Conservation (phyloP, 2,888 invertebrate genomes). For the Bombyx huttoni region DNA sequence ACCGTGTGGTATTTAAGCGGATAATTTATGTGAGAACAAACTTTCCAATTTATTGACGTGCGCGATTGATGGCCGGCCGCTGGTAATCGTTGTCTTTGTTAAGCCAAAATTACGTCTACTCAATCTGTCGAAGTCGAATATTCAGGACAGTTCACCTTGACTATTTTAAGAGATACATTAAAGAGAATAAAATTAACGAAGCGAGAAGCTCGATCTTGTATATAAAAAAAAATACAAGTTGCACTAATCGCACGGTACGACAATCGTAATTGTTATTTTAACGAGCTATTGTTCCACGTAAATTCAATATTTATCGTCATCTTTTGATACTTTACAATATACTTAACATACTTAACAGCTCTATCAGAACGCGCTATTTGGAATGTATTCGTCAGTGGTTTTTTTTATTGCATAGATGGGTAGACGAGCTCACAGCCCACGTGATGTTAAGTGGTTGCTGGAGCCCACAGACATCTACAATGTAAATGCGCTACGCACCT, state of each 20-base stretch:
- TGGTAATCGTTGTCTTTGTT: neutral
- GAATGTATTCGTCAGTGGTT: neutral
- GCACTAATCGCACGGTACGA: neutral
- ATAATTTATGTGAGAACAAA: neutral
- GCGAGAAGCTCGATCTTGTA: neutral
- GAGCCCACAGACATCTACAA: no score
- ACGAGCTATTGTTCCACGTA: conserved; percentile 3
- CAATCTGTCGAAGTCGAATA: neutral
- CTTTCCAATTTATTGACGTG: neutral
- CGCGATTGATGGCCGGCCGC: neutral
- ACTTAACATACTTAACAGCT: no score
- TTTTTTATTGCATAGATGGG: no score
- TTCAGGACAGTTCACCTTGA: neutral
- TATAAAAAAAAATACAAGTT: neutral
- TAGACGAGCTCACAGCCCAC: no score
- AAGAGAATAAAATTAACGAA: neutral
- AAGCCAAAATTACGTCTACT: neutral
- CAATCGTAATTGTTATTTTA: conserved; percentile 2
- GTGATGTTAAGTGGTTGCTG: no score
- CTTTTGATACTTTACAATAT: neutral
- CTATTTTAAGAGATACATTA: neutral
- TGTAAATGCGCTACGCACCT: no score
- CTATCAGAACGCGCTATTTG: neutral
- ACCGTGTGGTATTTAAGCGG: neutral
- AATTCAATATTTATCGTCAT: neutral